Percentiles rank a stretch among this genome's conserved stretches.
These are phyloP conservation scores for Gambusia holbrooki DNA, from an alignment of 2,113 vertebrate genomes.

Conservation along the genomic window DNA sequence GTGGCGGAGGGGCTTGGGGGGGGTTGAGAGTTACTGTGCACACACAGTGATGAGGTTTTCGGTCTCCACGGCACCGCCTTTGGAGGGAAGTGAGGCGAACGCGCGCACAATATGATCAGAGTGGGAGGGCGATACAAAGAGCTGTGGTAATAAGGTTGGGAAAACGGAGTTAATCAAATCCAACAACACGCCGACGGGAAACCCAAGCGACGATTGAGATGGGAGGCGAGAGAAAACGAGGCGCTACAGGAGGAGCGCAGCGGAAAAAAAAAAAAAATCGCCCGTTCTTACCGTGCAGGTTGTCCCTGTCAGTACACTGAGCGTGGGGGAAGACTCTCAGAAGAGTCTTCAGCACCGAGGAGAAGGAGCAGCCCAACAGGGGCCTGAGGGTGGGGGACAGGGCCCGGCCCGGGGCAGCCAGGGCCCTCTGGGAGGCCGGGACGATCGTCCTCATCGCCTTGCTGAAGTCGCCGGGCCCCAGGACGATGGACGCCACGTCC, in stretches of 20 bases:
- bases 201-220: conserved; percentile 20
- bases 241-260: neutral
- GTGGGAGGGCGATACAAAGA: conserved; percentile 28
- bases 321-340: conserved; percentile 96
- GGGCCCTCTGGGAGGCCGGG: conserved; percentile 94
- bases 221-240: conserved; percentile 12
- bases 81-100: conserved; percentile 13
- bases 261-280: neutral
- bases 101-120: conserved; percentile 11
- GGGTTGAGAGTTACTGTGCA: conserved; percentile 33
- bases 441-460: conserved; percentile 94
- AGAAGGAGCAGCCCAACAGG: conserved; percentile 84
- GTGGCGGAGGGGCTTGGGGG: no score
- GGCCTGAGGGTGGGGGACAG: conserved; percentile 89
- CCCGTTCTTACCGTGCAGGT: conserved; percentile 83
- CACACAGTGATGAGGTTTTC: conserved; percentile 43
- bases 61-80: conserved; percentile 41
- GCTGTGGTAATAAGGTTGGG: conserved; percentile 22
- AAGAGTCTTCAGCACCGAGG: conserved; percentile 80
- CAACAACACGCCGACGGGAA: conserved; percentile 13
- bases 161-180: conserved; percentile 20
- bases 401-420: conserved; percentile 90
- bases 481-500: conserved; percentile 91
- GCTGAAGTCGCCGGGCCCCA: conserved; percentile 92
- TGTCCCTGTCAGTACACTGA: conserved; percentile 86